phyloP scores from a whole-genome alignment of 2,113 vertebrate genomes.

The Physeter macrocephalus region DNA sequence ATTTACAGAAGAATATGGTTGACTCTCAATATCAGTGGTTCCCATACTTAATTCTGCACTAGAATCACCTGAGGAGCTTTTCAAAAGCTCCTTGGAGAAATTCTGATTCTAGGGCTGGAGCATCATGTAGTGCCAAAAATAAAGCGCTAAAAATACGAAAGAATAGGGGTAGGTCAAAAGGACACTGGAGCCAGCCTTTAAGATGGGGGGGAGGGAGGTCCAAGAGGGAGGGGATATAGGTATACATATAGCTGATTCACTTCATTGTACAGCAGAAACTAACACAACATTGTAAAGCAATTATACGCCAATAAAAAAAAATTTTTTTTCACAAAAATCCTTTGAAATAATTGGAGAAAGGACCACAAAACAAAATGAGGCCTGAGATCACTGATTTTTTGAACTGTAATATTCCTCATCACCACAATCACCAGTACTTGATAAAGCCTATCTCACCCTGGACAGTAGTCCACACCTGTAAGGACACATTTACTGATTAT shows the following conservation, averaged over 20 bases:
- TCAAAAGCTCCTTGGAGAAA: not conserved
- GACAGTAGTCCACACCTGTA: not conserved
- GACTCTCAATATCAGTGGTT: not conserved
- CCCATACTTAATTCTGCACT: not conserved
- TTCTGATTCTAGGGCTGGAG: not conserved
- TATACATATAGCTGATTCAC: too few species aligned
- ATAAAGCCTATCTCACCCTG: not conserved
- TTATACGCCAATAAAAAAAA: too few species aligned
- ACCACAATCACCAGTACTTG: not conserved
- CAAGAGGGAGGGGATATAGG: too few species aligned
- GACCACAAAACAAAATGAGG: not conserved
- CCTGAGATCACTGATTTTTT: not conserved
- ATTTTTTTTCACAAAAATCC: not conserved
- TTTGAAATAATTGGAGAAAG: not conserved
- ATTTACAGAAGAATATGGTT: not conserved
- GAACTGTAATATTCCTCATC: not conserved
- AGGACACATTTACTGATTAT: not conserved
- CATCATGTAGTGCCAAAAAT: not conserved
- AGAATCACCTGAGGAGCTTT: not conserved
- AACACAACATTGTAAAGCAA: too few species aligned
- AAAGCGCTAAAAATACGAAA: conserved; percentile 14
- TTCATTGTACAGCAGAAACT: too few species aligned
- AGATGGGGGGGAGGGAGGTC: too few species aligned
- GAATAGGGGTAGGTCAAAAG: not conserved
- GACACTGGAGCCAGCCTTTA: not conserved